These are phyloP conservation scores for Drosophila fuyamai DNA, from an alignment of 1,140 invertebrate genomes.

Conservation along the genomic window DNA sequence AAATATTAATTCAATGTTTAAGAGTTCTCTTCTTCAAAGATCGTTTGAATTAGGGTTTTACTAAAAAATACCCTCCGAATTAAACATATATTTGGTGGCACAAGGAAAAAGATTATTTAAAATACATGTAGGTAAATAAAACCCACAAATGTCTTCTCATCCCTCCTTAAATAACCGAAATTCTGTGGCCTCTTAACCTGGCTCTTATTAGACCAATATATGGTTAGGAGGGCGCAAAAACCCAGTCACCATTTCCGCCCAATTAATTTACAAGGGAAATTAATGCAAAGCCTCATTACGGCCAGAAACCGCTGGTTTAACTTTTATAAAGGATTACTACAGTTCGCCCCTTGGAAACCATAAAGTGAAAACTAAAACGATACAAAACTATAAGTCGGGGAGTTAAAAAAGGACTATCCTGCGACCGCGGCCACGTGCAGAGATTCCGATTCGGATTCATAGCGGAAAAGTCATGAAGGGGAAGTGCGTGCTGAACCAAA, in stretches of 20 bases:
- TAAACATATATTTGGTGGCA: too few species aligned
- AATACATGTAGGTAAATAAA: background rate
- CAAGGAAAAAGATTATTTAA: too few species aligned
- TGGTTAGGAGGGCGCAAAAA: conserved; percentile 14
- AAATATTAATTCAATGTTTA: too few species aligned
- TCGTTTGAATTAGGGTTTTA: too few species aligned
- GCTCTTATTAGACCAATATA: conserved; percentile 33
- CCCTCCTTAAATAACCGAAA: background rate
- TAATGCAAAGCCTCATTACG: conserved; percentile 60
- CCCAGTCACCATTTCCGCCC: conserved; percentile 43
- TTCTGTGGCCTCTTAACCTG: background rate
- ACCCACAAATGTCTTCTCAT: background rate
- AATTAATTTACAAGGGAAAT: conserved; percentile 66
- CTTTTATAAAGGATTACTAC: conserved; percentile 42
- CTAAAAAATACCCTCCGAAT: too few species aligned
- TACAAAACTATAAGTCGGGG: conserved; percentile 66
- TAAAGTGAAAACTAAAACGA: conserved; percentile 46
- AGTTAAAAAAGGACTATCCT: conserved; percentile 54
- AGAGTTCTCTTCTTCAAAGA: too few species aligned
- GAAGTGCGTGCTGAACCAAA: conserved; percentile 38
- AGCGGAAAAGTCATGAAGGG: background rate
- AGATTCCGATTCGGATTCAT: conserved; percentile 14
- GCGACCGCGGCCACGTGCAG: conserved; percentile 55
- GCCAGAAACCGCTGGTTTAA: conserved; percentile 34
- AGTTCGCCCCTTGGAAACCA: conserved; percentile 13